phyloP scores from a whole-genome alignment of 2,797 vertebrate species.

The Halcyon smyrnensis region DNA sequence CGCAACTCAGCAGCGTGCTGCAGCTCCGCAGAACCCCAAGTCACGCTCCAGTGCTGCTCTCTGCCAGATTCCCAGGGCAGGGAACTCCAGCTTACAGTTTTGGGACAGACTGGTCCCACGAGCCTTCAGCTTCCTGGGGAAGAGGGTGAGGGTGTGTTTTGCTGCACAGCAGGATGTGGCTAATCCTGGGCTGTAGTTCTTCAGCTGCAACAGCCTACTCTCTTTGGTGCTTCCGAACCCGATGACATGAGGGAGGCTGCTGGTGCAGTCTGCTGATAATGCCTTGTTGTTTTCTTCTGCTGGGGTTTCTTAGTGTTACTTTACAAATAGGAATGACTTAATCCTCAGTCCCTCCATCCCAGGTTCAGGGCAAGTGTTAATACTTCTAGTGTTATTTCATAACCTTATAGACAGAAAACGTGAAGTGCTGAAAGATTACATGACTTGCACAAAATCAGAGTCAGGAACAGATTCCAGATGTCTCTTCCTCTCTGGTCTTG shows the following conservation, averaged over 20 bases:
- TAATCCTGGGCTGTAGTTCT: conserved; percentile 5
- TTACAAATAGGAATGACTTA: neutral
- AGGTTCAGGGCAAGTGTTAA: neutral
- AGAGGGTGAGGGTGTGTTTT: neutral
- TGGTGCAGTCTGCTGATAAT: neutral
- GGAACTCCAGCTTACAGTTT: neutral
- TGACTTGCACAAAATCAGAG: neutral
- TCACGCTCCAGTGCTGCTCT: accelerated
- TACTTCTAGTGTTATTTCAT: neutral
- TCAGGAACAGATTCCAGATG: neutral
- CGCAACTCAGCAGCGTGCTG: neutral
- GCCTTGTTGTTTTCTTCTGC: neutral
- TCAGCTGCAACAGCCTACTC: neutral
- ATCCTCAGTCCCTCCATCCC: neutral
- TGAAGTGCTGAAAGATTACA: accelerated
- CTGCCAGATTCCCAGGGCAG: neutral
- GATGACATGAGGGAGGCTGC: accelerated
- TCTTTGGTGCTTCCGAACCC: accelerated
- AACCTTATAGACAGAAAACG: neutral
- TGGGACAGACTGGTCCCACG: accelerated
- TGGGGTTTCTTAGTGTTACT: neutral
- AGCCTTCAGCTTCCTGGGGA: neutral
- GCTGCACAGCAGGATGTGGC: conserved; percentile 8
- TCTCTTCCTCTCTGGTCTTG: neutral
- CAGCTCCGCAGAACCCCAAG: neutral